phyloP scores from a whole-genome alignment of 2,888 invertebrate species.

The Melanchra persicariae region DNA sequence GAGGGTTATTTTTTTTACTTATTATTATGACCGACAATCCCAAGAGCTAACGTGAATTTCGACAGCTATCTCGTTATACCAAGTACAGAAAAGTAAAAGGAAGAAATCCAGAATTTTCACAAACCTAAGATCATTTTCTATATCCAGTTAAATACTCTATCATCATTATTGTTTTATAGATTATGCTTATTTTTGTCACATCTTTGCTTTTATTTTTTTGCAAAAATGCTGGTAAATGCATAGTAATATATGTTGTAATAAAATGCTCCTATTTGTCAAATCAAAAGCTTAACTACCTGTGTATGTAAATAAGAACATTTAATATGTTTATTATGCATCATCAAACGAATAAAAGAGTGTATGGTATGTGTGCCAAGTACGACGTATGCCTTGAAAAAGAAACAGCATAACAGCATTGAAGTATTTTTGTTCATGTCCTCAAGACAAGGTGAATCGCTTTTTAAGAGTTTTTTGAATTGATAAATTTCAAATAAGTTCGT shows the following conservation, averaged over 20 bases:
- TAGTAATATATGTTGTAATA: neutral
- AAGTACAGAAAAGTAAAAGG: no score
- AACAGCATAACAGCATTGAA: no score
- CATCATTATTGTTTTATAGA: neutral
- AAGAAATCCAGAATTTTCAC: no score
- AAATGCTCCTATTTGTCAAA: neutral
- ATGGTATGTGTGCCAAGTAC: no score
- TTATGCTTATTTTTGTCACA: slow-evolving; percentile 19
- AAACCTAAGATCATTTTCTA: neutral
- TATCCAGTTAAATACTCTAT: neutral
- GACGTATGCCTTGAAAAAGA: no score
- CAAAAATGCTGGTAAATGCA: neutral
- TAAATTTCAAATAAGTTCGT: neutral
- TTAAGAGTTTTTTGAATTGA: no score
- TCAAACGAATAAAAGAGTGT: slow-evolving; percentile 37
- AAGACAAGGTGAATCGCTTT: no score
- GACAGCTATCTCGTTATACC: no score
- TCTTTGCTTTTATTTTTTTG: slow-evolving; percentile 7
- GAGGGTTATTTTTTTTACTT: no score
- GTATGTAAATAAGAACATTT: slow-evolving; percentile 32
- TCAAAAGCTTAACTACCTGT: neutral
- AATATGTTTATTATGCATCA: slow-evolving; percentile 13
- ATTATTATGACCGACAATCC: no score
- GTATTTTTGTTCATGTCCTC: no score
- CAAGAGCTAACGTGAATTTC: no score